Conservation (phyloP, 2,888 invertebrate genomes). For the Sphaerophoria taeniata region DNA sequence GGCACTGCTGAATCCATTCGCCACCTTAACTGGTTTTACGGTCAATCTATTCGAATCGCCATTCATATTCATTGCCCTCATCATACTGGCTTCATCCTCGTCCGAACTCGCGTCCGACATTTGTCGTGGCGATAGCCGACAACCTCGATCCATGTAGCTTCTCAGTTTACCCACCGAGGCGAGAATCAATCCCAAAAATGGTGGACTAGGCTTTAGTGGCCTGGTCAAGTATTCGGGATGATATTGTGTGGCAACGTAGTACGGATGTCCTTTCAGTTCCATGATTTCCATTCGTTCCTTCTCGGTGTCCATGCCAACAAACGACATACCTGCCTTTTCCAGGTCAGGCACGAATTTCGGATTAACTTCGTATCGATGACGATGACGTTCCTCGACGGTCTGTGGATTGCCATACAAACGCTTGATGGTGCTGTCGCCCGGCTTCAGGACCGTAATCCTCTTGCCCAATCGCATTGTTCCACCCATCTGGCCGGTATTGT, state of each 20-base stretch:
- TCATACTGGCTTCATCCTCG: constrained; percentile 78
- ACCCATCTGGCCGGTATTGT: constrained; percentile 95
- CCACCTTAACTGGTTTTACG: constrained; percentile 9
- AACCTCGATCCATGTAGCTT: constrained; percentile 88
- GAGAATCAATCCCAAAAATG: constrained; percentile 96
- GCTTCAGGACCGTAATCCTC: constrained; percentile 91
- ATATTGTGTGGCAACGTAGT: constrained; percentile 97
- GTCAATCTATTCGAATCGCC: constrained; percentile 31
- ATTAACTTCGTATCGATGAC: constrained; percentile 99
- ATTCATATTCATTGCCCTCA: constrained; percentile 64
- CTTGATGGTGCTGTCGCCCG: constrained; percentile 85
- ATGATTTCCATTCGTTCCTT: constrained; percentile 97
- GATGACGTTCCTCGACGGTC: constrained; percentile 95
- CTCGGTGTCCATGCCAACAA: constrained; percentile 94
- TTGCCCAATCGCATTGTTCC: constrained; percentile 99
- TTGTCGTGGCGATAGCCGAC: constrained; percentile 89
- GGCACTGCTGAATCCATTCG: constrained; percentile 33
- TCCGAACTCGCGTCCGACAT: constrained; percentile 90
- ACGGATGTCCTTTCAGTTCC: constrained; percentile 93
- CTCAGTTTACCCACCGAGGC: constrained; percentile 93
- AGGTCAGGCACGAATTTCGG: constrained; percentile 91
- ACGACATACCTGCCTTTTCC: constrained; percentile 92
- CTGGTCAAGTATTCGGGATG: constrained; percentile 98
- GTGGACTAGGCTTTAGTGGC: constrained; percentile 95
- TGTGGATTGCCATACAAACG: constrained; percentile 91